Base-by-base conservation (phyloP, 2,888 invertebrate genomes). In the Dolichomitus sp. region DNA sequence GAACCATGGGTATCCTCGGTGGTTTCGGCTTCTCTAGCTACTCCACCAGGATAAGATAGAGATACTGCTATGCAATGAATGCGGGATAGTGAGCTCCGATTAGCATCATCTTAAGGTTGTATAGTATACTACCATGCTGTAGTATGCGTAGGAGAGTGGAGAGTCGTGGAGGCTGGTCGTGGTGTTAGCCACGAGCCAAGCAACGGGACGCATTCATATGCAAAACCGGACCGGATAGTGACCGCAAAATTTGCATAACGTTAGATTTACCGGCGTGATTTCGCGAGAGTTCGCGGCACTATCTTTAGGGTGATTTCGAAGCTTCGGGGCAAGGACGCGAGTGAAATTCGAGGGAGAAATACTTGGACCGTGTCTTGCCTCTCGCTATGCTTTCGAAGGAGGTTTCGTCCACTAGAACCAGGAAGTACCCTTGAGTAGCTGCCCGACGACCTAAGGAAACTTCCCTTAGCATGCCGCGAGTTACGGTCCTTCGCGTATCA, bases 181-280 rank as follows among this genome's bases (percentile, higher is more conserved):
- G 42, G 17, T 65, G 84, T 54, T 50, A 54, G 75, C 33, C 52
- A 50, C 65, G 76, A 84, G 69, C 52, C 59, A 61, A 77, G 78
- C 50, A 54, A 69, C 73, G 50, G 72, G 52, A 77, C 86, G 89
- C 88, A 92, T 93, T 93, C 92, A 90, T 92, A 93, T 93, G 93
- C 92, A 93, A 93, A 93, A 90, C 90, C 90, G 90, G 80, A 81
- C 68, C 90, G 92, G 92, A 91, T 91, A 90, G 90, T 91, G 91
- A 88, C 89, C 91, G 88, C 89, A 80, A 87, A 76, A 93, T 93
- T 92, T 93, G 89, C 93, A 93, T 93, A 93, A 92, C 91, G 93
- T 91, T 89, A 93, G 93, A 93, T 93, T 92, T 92, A 90, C 91
- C 91, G 80, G 52, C 76, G 92, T 92, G 92, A 93, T 93, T 93